Base-by-base conservation (phyloP, 2,797 vertebrate genomes). In the Cephalopachus bancanus region DNA sequence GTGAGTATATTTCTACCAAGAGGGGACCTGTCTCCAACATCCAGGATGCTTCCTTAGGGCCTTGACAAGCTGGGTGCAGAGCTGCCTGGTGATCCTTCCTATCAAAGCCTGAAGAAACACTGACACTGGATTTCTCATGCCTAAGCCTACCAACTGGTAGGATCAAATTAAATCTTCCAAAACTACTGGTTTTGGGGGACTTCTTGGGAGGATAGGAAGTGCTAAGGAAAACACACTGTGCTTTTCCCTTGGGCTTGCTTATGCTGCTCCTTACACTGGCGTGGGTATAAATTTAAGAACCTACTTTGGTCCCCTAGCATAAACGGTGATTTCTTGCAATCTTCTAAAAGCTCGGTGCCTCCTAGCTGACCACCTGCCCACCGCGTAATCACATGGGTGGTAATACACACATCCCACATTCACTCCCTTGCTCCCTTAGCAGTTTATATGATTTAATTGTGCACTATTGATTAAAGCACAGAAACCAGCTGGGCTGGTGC, bases 111-210 rank as follows among this genome's bases (percentile, higher is more conserved):
- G 62, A 85, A 60, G 71, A 86, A 96, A 74, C 74, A 92, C 4
- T 69, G 89, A 33, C 75, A 85, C 65, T 53, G 53, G 78, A 75
- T 86, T 98, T 91, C 71, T 88, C 30, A 37, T 75, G 67, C 49
- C 94, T 94, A 83, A 28, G 62, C 83, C 90, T 65, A 95, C 72
- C 93, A 89, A 44, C 67, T 84, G 75, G 96, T 95, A 96, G 93
- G 93, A 97, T 93, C 95, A 95, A 93, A 93, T 94, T 83, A 94
- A 94, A 91, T 53, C 64, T 95, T 44, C 62, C 55, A 96, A 90
- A 94, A 37, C 22, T 7, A 79, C 55, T 12, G 0, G 1, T 44
- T 83, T 88, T 2, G 33, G 49, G 57, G 20, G 2, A 44, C 26
- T 7, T 26, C 26, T 7, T 26, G 19, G n/a, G 16, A 33, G 44